Base-by-base conservation (phyloP, 2,113 vertebrate genomes). In the Xyliphius kryptos region DNA sequence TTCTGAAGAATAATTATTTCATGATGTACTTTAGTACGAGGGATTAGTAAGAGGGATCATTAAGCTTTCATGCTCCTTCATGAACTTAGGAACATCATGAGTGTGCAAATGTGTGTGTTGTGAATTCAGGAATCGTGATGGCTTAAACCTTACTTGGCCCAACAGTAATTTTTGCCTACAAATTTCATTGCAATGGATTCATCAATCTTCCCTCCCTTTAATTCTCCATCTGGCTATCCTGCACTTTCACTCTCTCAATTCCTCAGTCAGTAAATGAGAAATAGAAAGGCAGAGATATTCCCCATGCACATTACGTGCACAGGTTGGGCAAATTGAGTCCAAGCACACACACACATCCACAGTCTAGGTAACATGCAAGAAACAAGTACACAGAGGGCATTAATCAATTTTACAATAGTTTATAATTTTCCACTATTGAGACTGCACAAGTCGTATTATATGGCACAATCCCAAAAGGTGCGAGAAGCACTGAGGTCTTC, bases 131-230 rank as follows among this genome's bases (percentile, higher is more conserved):
- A 80, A 83, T 76, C 75, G 74, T 70, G 77, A 80, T n/a, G 80
- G 74, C 83, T 85, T 84, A 86, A 83, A 83, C 80, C 81, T 77
- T 77, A 77, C 80, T 79, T 77, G 75, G 82, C 69, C 79, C 83
- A 84, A 87, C 82, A 85, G 82, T 85, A 83, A 85, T 85, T 88
- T 84, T 81, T 84, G 79, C 79, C 79, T 83, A 79, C 82, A 88
- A 85, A 88, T 88, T 82, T 86, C 81, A 85, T 86, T 87, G 80
- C 84, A 86, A 85, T 85, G 74, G 83, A 80, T 82, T 85, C 85
- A 87, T 88, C 84, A 86, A 88, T 88, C 83, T 87, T 76, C 79
- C 83, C 82, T 79, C 77, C 74, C 73, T 67, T 36, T 54, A 67
- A 52, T 74, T 74, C 73, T 76, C 52, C 72, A 62, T 73, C 67